phyloP scores from a whole-genome alignment of 1,140 invertebrate species.

The Cydia pomonella region DNA sequence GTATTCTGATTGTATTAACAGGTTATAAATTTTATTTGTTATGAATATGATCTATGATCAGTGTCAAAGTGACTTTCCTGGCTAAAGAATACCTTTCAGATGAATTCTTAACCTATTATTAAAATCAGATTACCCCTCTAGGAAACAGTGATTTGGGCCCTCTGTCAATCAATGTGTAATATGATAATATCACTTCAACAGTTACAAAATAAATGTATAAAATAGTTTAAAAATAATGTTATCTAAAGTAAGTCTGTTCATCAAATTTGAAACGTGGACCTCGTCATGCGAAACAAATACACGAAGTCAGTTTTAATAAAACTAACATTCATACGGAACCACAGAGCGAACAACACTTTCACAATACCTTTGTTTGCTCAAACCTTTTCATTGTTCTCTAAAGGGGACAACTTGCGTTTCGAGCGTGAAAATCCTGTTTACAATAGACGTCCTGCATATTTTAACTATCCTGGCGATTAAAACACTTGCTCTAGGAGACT shows the following conservation, averaged over 20 bases:
- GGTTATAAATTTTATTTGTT: no score
- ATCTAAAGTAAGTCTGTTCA: neutral
- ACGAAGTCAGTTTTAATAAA: neutral
- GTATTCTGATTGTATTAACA: no score
- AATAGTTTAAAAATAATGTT: no score
- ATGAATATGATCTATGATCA: no score
- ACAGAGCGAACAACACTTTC: constrained; percentile 4
- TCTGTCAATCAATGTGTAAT: no score
- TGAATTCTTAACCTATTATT: no score
- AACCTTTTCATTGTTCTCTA: constrained; percentile 24
- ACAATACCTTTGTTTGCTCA: constrained; percentile 23
- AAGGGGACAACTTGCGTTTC: constrained; percentile 13
- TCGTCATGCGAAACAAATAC: neutral
- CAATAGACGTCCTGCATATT: constrained; percentile 30
- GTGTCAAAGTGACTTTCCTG: no score
- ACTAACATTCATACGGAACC: neutral
- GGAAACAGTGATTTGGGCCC: no score
- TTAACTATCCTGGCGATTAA: constrained; percentile 11
- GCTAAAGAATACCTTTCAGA: no score
- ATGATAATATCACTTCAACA: no score
- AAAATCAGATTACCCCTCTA: no score
- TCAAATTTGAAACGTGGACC: neutral
- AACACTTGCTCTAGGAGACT: constrained; percentile 8
- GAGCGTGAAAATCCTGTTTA: constrained; percentile 32
- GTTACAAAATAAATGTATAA: neutral